Evolutionary conservation across 2,888 invertebrate genomes (phyloP).

Genomic region (Exocentrus adspersus): DNA sequence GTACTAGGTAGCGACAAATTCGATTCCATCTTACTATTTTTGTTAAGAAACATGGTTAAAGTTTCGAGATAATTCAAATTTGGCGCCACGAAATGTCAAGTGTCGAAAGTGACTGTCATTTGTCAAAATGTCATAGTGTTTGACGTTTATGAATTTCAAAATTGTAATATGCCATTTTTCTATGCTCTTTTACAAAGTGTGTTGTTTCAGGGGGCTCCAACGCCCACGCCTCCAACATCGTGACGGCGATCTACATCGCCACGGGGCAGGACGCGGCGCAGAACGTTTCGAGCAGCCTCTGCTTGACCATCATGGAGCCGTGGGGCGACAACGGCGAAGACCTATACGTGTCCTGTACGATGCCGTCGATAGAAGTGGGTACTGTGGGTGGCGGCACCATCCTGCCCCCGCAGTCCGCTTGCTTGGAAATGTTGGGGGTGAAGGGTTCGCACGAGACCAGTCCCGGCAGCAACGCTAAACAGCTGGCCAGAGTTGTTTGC

Average conservation of each 20-base stretch:
- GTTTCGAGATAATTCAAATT: too few species aligned
- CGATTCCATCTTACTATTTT: too few species aligned
- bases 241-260: slow-evolving; percentile 95
- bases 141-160: too few species aligned
- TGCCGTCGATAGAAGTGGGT: slow-evolving; percentile 97
- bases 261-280: slow-evolving; percentile 99
- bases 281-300: slow-evolving; percentile 93
- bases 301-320: slow-evolving; percentile 92
- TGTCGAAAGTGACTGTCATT: too few species aligned
- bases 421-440: slow-evolving; percentile 86
- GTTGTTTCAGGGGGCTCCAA: slow-evolving; percentile 67
- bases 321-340: slow-evolving; percentile 81
- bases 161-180: too few species aligned
- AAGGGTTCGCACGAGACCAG: slow-evolving; percentile 73
- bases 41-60: too few species aligned
- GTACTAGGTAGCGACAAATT: neutral
- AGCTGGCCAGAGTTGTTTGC: slow-evolving; percentile 88
- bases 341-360: slow-evolving; percentile 91
- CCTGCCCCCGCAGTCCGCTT: slow-evolving; percentile 88
- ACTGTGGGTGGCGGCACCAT: slow-evolving; percentile 96
- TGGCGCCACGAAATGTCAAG: too few species aligned
- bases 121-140: too few species aligned
- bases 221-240: slow-evolving; percentile 97
- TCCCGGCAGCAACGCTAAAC: slow-evolving; percentile 89
- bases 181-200: too few species aligned